A percentile compares a stretch with the other conserved stretches of the same genome.
phyloP scores from a whole-genome alignment of 2,797 vertebrate species.

The Coccyzus lansbergi region DNA sequence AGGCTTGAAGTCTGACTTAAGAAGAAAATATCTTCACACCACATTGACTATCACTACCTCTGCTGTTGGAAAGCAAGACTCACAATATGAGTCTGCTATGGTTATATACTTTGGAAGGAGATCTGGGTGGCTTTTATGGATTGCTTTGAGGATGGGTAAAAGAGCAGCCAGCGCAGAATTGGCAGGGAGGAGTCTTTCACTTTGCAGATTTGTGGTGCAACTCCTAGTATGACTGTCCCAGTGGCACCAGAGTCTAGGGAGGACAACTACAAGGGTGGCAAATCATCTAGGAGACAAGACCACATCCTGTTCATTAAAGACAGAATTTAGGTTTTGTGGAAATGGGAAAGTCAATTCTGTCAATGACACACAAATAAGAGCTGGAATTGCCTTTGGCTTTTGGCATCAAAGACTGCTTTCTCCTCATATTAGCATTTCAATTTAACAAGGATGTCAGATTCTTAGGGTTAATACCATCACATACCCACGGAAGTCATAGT shows the following conservation, averaged over 20 bases:
- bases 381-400: not conserved
- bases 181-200: not conserved
- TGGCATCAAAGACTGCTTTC: not conserved
- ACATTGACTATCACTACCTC: not conserved
- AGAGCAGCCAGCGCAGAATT: no score
- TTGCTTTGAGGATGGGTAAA: not conserved
- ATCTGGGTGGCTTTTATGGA: not conserved
- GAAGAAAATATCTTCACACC: not conserved
- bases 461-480: not conserved
- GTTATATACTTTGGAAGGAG: not conserved
- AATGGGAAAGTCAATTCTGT: not conserved
- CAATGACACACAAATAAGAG: not conserved
- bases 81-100: not conserved
- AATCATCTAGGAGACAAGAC: not conserved
- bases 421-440: not conserved
- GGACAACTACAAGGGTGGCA: not conserved
- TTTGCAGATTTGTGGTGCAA: not conserved
- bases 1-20: not conserved
- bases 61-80: not conserved
- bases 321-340: not conserved
- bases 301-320: not conserved
- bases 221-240: not conserved
- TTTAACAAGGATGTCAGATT: not conserved
- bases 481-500: not conserved
- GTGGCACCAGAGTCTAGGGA: not conserved